These are phyloP conservation scores for Hydrolagus affinis DNA, from an alignment of 2,113 vertebrate species.

Conservation along the genomic window DNA sequence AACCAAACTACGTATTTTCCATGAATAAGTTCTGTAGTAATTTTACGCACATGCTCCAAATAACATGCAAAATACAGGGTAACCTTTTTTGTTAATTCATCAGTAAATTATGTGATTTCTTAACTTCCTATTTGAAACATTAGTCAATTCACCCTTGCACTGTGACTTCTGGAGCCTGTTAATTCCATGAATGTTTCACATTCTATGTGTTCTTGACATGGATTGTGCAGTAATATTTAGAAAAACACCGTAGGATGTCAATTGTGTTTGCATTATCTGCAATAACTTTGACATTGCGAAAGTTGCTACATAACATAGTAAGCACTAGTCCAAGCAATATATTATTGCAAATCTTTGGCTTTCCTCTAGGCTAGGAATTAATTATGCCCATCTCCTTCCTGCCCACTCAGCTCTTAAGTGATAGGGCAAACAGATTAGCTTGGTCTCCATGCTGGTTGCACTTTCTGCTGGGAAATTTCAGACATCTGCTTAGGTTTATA, in stretches of 20 bases:
- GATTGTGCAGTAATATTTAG: slow-evolving; percentile 57
- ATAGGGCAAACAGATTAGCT: slow-evolving; percentile 39
- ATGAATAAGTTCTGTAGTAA: not conserved
- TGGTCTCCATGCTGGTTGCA: slow-evolving; percentile 38
- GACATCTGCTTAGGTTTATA: slow-evolving; percentile 22
- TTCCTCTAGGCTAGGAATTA: slow-evolving; percentile 59
- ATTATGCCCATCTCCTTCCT: slow-evolving; percentile 42
- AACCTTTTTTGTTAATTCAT: not conserved
- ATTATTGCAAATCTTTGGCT: slow-evolving; percentile 43
- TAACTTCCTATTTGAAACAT: not conserved
- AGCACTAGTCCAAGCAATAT: slow-evolving; percentile 45
- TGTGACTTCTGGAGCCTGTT: slow-evolving; percentile 52
- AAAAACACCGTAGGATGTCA: slow-evolving; percentile 48
- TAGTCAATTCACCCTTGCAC: slow-evolving; percentile 33
- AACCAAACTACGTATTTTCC: not conserved
- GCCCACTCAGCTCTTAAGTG: slow-evolving; percentile 44
- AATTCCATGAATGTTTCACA: slow-evolving; percentile 56
- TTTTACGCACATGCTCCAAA: not conserved
- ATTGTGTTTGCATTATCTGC: slow-evolving; percentile 52
- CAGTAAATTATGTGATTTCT: not conserved
- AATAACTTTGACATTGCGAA: slow-evolving; percentile 47
- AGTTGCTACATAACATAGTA: slow-evolving; percentile 50
- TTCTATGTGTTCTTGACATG: slow-evolving; percentile 40
- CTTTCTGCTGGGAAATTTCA: slow-evolving; percentile 30
- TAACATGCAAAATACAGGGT: not conserved